These are phyloP conservation scores for Halcyon badia DNA, from an alignment of 2,797 vertebrate species.

Conservation along the genomic window DNA sequence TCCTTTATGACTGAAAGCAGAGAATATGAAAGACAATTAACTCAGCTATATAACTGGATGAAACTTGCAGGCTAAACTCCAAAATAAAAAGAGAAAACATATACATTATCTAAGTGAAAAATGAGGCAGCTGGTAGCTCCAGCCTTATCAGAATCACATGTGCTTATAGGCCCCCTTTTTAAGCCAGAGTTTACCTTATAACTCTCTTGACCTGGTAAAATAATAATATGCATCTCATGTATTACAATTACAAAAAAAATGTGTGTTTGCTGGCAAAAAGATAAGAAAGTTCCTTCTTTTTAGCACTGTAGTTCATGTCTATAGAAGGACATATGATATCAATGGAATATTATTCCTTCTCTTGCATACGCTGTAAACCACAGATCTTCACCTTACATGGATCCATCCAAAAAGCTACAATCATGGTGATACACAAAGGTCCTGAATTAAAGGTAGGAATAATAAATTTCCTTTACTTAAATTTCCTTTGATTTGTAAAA, in stretches of 20 bases:
- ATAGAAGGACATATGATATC: background rate
- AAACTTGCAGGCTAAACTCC: background rate
- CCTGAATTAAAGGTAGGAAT: background rate
- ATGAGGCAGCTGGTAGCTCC: background rate
- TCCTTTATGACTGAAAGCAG: background rate
- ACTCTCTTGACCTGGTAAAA: background rate
- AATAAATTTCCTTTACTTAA: background rate
- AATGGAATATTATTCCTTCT: background rate
- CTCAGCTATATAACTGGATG: background rate
- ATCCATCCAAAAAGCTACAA: background rate
- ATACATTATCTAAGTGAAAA: background rate
- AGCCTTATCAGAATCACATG: background rate
- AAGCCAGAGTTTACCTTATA: background rate
- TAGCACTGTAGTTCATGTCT: background rate
- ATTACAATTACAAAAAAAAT: background rate
- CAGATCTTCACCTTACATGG: background rate
- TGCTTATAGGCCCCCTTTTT: background rate
- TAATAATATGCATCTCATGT: background rate
- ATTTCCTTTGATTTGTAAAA: background rate
- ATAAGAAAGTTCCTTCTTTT: background rate
- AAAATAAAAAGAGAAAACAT: background rate
- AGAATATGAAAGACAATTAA: background rate
- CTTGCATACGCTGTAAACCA: background rate
- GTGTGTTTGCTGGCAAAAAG: background rate
- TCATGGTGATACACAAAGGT: background rate